These are phyloP conservation scores for Rhinolophus sinicus DNA, from an alignment of 2,113 vertebrate species.

Conservation along the genomic window DNA sequence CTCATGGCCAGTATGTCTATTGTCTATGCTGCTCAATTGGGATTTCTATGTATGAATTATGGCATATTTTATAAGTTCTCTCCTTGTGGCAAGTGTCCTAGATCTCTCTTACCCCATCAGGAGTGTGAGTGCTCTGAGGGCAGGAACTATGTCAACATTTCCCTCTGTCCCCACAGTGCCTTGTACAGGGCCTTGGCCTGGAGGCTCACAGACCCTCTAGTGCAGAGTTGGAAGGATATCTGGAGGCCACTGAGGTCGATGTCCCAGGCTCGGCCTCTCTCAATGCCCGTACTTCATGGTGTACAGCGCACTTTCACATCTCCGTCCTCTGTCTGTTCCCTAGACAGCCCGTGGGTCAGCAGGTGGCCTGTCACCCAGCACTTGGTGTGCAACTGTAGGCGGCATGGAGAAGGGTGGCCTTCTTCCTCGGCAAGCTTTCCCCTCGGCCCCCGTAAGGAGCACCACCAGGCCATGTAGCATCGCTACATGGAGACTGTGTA, in stretches of 20 bases:
- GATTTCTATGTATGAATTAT: not conserved
- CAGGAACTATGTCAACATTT: too few species aligned
- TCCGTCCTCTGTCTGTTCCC: not conserved
- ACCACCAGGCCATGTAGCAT: not conserved
- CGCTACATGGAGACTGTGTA: not conserved
- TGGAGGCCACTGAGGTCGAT: not conserved
- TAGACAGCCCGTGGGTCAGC: not conserved
- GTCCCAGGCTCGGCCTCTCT: not conserved
- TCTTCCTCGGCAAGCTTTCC: not conserved
- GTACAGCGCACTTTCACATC: not conserved
- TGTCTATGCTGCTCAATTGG: not conserved
- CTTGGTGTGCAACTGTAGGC: too few species aligned
- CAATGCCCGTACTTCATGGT: not conserved
- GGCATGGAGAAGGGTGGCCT: not conserved
- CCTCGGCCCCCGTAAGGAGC: too few species aligned
- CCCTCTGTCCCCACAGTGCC: not conserved
- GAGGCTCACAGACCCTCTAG: not conserved
- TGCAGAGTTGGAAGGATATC: accelerated
- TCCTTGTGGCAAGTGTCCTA: too few species aligned
- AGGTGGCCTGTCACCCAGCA: not conserved
- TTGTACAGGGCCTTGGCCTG: not conserved
- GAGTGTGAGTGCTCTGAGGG: not conserved
- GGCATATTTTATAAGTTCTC: not conserved
- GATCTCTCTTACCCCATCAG: not conserved
- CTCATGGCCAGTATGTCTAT: too few species aligned